These are phyloP conservation scores for Sceloporus tristichus DNA, from an alignment of 2,113 vertebrate species.

Conservation along the genomic window DNA sequence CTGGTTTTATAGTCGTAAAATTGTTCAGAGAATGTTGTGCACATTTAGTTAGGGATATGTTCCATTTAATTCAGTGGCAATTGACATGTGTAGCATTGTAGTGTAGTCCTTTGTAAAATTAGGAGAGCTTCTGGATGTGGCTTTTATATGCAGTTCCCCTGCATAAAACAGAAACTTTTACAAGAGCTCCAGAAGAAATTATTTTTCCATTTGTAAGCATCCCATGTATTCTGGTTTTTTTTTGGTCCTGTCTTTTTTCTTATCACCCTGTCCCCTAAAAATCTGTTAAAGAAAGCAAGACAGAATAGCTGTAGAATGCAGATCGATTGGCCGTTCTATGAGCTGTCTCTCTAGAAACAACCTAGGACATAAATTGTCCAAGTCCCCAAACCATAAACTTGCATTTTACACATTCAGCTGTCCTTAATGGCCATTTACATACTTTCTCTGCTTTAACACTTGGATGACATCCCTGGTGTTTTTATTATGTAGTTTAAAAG, in stretches of 20 bases:
- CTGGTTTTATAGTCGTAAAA: neutral
- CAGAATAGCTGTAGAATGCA: neutral
- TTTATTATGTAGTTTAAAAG: neutral
- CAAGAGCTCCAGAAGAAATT: neutral
- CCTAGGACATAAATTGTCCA: neutral
- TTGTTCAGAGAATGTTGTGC: too few species aligned
- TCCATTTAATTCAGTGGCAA: too few species aligned
- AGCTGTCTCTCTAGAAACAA: neutral
- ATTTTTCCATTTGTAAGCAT: neutral
- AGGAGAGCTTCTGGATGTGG: neutral
- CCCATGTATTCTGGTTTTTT: neutral
- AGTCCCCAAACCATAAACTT: neutral
- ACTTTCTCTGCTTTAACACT: slow-evolving; percentile 5
- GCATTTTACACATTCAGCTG: neutral
- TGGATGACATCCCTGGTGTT: neutral
- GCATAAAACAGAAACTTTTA: neutral
- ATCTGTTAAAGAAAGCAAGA: neutral
- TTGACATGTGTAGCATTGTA: too few species aligned
- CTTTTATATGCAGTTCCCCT: neutral
- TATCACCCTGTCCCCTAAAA: neutral
- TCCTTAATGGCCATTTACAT: neutral
- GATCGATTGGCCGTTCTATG: neutral
- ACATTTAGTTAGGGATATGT: too few species aligned
- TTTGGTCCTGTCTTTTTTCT: neutral
- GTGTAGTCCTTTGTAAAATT: neutral